phyloP scores from a whole-genome alignment of 1,140 invertebrate genomes.

The Hyles vespertilio region DNA sequence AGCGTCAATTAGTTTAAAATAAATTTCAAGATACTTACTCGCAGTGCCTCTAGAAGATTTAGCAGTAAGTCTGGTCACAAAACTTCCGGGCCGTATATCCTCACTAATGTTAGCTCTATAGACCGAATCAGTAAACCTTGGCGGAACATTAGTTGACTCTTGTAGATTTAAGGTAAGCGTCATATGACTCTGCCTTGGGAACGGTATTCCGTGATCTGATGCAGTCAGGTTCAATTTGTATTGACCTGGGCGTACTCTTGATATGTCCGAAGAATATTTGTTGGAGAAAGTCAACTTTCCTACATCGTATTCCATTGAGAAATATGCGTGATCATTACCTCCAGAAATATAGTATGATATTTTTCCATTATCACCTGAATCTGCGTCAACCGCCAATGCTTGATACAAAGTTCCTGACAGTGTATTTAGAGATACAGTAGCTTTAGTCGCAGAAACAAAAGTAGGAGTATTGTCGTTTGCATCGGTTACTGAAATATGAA shows the following conservation, averaged over 20 bases:
- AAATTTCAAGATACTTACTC: constrained; percentile 53
- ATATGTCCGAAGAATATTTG: constrained; percentile 74
- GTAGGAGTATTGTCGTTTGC: constrained; percentile 91
- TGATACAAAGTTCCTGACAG: constrained; percentile 78
- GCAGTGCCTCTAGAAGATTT: constrained; percentile 81
- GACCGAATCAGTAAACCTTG: constrained; percentile 84
- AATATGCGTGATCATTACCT: constrained; percentile 89
- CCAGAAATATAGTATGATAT: constrained; percentile 89
- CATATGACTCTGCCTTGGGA: constrained; percentile 79
- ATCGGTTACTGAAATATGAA: constrained; percentile 87
- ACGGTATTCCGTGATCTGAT: constrained; percentile 86
- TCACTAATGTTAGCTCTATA: constrained; percentile 90
- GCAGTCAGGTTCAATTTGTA: constrained; percentile 87
- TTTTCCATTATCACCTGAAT: constrained; percentile 90
- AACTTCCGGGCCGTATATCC: constrained; percentile 84
- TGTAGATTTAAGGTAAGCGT: constrained; percentile 81
- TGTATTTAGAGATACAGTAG: constrained; percentile 52
- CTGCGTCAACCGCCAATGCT: constrained; percentile 90
- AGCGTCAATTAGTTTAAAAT: not conserved
- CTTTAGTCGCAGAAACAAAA: constrained; percentile 80
- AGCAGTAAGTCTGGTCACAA: constrained; percentile 86
- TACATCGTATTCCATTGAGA: constrained; percentile 86
- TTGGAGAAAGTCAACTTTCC: constrained; percentile 86
- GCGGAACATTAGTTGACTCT: constrained; percentile 86
- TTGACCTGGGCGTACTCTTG: constrained; percentile 63